A percentile compares a stretch with the other conserved stretches of the same genome.
These are phyloP conservation scores for Heliangelus exortis DNA, from an alignment of 2,797 vertebrate species.

Conservation along the genomic window DNA sequence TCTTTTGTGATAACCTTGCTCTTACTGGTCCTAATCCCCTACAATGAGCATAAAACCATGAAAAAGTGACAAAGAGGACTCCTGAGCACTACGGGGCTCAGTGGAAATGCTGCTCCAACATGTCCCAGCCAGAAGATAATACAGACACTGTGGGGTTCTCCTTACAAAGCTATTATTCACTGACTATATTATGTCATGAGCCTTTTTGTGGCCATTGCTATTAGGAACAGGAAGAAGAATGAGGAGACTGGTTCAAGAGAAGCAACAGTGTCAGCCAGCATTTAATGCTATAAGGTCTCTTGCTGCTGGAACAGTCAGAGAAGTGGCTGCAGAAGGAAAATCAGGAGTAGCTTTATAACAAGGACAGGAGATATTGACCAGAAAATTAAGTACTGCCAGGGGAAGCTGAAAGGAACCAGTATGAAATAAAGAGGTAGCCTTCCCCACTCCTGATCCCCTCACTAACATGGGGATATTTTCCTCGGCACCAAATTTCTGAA, in stretches of 20 bases:
- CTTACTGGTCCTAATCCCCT: background rate
- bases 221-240: background rate
- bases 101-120: background rate
- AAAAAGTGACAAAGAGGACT: background rate
- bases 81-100: background rate
- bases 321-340: background rate
- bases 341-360: background rate
- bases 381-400: background rate
- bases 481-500: background rate
- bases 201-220: background rate
- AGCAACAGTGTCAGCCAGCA: background rate
- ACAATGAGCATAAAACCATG: background rate
- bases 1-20: background rate
- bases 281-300: background rate
- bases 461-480: accelerated
- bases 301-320: background rate
- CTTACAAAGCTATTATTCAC: background rate
- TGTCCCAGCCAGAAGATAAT: background rate
- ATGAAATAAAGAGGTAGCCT: background rate
- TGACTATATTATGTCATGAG: background rate
- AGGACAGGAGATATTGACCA: accelerated
- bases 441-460: background rate
- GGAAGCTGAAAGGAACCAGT: background rate
- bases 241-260: background rate
- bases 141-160: background rate